Evolutionary conservation across 2,888 invertebrate genomes (phyloP).

Genomic region (Bombyx huttoni): DNA sequence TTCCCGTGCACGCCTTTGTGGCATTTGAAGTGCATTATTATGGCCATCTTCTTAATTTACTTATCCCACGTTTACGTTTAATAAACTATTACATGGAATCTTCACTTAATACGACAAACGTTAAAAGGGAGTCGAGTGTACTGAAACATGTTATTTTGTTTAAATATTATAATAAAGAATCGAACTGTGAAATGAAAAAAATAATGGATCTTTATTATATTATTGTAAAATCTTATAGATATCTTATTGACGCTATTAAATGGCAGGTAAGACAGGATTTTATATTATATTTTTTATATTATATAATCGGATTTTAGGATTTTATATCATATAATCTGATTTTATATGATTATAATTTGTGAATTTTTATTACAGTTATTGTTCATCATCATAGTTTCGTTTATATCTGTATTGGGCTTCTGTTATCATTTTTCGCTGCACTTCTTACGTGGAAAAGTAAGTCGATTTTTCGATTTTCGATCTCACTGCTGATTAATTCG

Average conservation of each 20-base stretch:
- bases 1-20: constrained; percentile 19
- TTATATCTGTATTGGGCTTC: constrained; percentile 24
- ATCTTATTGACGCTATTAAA: constrained; percentile 38
- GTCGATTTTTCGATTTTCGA: constrained; percentile 5
- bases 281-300: no score
- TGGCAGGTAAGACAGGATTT: constrained; percentile 36
- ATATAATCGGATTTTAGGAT: no score
- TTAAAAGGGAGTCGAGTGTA: constrained; percentile 12
- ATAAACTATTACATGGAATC: constrained; percentile 35
- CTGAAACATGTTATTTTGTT: constrained; percentile 18
- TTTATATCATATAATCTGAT: no score
- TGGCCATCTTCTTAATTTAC: constrained; percentile 34
- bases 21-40: constrained; percentile 30
- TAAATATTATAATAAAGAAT: constrained; percentile 13
- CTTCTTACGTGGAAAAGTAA: constrained; percentile 29
- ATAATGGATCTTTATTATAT: constrained; percentile 39
- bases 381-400: constrained; percentile 27
- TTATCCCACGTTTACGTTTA: constrained; percentile 28
- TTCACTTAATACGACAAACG: constrained; percentile 17
- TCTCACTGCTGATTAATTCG: background rate
- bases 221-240: constrained; percentile 32
- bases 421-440: constrained; percentile 24
- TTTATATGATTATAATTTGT: background rate
- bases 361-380: constrained; percentile 29
- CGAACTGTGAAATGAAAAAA: constrained; percentile 26